phyloP scores from a whole-genome alignment of 1,140 invertebrate genomes.

The Rhizoglyphus robini region DNA sequence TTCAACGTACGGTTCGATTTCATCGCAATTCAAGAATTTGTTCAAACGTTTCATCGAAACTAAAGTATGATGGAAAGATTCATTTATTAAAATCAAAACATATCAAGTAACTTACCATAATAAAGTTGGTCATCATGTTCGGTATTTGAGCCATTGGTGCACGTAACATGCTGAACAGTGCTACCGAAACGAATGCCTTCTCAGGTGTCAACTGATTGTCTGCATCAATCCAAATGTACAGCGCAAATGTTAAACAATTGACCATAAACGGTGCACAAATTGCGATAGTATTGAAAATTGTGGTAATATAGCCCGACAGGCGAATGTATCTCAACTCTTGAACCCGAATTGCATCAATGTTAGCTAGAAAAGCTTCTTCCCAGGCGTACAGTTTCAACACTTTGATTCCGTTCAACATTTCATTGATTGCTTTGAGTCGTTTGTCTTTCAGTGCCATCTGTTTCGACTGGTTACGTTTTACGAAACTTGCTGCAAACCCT shows the following conservation, averaged over 20 bases:
- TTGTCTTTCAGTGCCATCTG: slow-evolving; percentile 38
- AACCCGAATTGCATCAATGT: slow-evolving; percentile 24
- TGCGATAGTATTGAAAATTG: slow-evolving; percentile 25
- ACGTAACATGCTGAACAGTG: slow-evolving; percentile 76
- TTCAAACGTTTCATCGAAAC: slow-evolving; percentile 34
- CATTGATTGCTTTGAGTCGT: slow-evolving; percentile 84
- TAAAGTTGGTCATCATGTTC: slow-evolving; percentile 34
- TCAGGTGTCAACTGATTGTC: slow-evolving; percentile 60
- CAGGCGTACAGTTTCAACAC: slow-evolving; percentile 40
- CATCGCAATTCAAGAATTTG: slow-evolving; percentile 31
- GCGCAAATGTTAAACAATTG: slow-evolving; percentile 52
- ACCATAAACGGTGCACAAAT: slow-evolving; percentile 28
- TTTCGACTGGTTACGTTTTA: slow-evolving; percentile 26
- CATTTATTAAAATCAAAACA: neutral
- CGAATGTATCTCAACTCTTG: slow-evolving; percentile 24
- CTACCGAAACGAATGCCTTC: slow-evolving; percentile 88
- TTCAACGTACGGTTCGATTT: slow-evolving; percentile 29
- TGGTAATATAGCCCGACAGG: slow-evolving; percentile 21
- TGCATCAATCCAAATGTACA: slow-evolving; percentile 50
- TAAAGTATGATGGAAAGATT: slow-evolving; percentile 31
- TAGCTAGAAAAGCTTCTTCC: slow-evolving; percentile 27
- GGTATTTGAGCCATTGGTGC: slow-evolving; percentile 36
- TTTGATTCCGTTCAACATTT: slow-evolving; percentile 87
- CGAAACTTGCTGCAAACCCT: slow-evolving; percentile 34
- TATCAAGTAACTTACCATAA: slow-evolving; percentile 14